phyloP scores from a whole-genome alignment of 2,797 vertebrate species.

The Heterohyrax brucei region DNA sequence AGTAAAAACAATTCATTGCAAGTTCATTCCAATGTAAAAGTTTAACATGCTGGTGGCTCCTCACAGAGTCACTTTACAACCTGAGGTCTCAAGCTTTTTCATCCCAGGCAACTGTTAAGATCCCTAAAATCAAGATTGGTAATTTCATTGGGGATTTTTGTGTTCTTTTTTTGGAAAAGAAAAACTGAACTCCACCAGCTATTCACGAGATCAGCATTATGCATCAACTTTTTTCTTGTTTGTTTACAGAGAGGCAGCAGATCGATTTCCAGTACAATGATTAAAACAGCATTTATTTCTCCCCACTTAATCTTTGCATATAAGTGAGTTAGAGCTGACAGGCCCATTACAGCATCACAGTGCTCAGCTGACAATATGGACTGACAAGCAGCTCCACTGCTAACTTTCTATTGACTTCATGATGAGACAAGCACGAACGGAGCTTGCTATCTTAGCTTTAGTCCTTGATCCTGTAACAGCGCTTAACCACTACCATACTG shows the following conservation, averaged over 20 bases:
- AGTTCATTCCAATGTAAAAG: not conserved
- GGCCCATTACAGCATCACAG: conserved; percentile 39
- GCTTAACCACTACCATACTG: not conserved
- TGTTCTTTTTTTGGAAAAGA: conserved; percentile 30
- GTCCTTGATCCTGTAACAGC: conserved; percentile 34
- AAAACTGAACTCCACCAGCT: conserved; percentile 26
- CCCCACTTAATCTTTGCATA: not conserved
- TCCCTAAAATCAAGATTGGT: conserved; percentile 27
- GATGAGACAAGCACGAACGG: conserved; percentile 51
- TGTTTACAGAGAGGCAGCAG: conserved; percentile 64
- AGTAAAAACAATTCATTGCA: not conserved
- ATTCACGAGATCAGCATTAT: not conserved
- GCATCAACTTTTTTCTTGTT: conserved; percentile 50
- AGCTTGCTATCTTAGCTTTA: conserved; percentile 52
- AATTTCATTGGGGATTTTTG: conserved; percentile 28
- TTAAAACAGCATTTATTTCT: conserved; percentile 31
- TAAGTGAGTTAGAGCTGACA: conserved; percentile 73
- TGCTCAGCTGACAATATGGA: conserved; percentile 60
- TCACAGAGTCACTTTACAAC: not conserved
- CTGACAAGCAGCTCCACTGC: conserved; percentile 68
- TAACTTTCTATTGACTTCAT: conserved; percentile 74
- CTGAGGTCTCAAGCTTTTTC: not conserved
- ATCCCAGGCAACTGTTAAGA: not conserved
- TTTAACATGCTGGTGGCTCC: not conserved
- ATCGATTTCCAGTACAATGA: conserved; percentile 55